Base-by-base conservation (phyloP, 2,797 vertebrate genomes). In the Aphelocoma californica region DNA sequence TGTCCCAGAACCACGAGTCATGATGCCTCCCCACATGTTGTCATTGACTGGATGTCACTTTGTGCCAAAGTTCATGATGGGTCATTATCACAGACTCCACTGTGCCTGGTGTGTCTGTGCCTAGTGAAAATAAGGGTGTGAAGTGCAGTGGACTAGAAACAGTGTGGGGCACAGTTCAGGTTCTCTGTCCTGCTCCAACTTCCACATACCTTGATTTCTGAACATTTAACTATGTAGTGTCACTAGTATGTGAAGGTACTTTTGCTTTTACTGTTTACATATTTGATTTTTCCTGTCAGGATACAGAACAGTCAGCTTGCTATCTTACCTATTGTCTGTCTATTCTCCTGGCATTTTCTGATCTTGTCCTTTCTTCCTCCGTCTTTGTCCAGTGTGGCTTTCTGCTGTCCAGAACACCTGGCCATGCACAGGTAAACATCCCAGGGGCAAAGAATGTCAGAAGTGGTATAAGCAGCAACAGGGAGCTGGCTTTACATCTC, bases 371-470 rank as follows among this genome's bases (percentile, higher is more conserved):
- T 95, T 94, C 81, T 92, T 94, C 81, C 78, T 93, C 86, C 91
- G 87, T 92, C 95, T 91, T 84, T 94, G 53, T 89, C 93, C 90
- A 79, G 4, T 90, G 70, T 92, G 95, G 95, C 83, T 92, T 97
- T 92, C 88, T 95, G 66, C 94, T 96, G 53, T 92, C 94, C 95
- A 96, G 95, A 95, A 91, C 93, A 81, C 50, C 95, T 88, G 92
- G 81, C 85, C 71, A 91, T 0, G 79, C 91, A 94, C 97, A 97
- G 97, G 97, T 97, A 97, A 97, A 95, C 51, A 84, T 67, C 75
- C 70, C 32, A 47, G 65, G 61, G 61, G 31, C 74, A 73, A 78
- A 87, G 54, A 79, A 72, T 61, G 38, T 77, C 69, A 56, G 54
- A 82, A 93, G 36, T 80, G 23, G 45, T 90, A 80, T 58, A 86